Conservation (phyloP, 2,113 vertebrate species). For the Callorhinus ursinus region DNA sequence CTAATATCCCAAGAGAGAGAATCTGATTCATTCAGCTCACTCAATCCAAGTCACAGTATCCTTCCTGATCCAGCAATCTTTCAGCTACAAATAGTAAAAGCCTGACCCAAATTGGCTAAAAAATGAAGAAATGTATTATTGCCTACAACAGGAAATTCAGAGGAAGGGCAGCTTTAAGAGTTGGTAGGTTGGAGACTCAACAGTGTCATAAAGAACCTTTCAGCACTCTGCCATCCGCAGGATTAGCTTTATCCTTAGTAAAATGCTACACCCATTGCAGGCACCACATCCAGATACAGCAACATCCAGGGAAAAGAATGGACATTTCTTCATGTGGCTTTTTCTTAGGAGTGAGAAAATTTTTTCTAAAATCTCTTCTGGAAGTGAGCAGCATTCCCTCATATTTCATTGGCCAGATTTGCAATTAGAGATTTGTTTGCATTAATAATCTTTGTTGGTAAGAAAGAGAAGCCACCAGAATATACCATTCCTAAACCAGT, state of each 20-base stretch:
- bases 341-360: conserved; percentile 18
- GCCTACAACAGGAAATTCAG: not conserved
- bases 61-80: not conserved
- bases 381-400: conserved; percentile 29
- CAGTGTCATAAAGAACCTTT: not conserved
- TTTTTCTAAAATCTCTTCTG: not conserved
- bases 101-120: not conserved
- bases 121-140: conserved; percentile 9
- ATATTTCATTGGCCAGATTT: not conserved
- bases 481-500: not conserved
- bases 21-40: not conserved
- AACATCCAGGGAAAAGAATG: not conserved
- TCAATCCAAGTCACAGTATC: not conserved
- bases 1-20: not conserved
- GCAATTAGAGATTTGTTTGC: not conserved
- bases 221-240: not conserved
- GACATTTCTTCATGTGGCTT: conserved; percentile 22
- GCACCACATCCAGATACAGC: not conserved
- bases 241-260: not conserved
- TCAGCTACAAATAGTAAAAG: conserved; percentile 27
- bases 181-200: not conserved
- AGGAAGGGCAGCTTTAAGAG: not conserved
- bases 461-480: not conserved
- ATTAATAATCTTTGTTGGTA: not conserved
- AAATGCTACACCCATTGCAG: not conserved